These are phyloP conservation scores for Polypedilum pembai DNA, from an alignment of 1,140 invertebrate species.

Conservation along the genomic window DNA sequence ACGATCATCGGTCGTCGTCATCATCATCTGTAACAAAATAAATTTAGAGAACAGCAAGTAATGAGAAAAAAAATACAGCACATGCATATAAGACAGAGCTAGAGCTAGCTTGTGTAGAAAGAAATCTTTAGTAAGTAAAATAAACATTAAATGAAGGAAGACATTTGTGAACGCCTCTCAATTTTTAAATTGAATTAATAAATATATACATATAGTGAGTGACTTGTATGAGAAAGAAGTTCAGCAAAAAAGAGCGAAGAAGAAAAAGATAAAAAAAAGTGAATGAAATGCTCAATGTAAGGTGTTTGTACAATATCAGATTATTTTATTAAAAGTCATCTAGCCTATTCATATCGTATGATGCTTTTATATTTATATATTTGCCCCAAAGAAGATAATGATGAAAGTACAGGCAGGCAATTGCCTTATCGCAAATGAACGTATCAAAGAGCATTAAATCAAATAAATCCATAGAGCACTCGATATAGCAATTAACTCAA, in stretches of 20 bases:
- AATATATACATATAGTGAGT: not conserved
- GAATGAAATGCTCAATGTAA: not conserved
- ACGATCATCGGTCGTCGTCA: too few relatives aligned
- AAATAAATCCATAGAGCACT: slow-evolving; percentile 15
- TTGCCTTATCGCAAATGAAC: slow-evolving; percentile 5
- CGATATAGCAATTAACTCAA: slow-evolving; percentile 12
- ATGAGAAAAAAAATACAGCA: too few relatives aligned
- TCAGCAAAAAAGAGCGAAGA: not conserved
- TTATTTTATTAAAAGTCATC: slow-evolving; percentile 20
- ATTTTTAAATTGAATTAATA: slow-evolving; percentile 20
- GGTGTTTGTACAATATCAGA: slow-evolving; percentile 17
- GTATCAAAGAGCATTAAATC: slow-evolving; percentile 13
- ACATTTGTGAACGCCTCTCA: slow-evolving; percentile 10
- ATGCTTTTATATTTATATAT: not conserved
- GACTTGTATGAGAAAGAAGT: not conserved
- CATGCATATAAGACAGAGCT: not conserved
- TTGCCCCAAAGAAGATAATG: not conserved
- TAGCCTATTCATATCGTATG: not conserved
- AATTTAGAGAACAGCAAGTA: too few relatives aligned
- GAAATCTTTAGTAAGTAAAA: slow-evolving; percentile 12
- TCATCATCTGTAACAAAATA: too few relatives aligned
- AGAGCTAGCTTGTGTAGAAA: not conserved
- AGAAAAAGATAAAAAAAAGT: too few relatives aligned
- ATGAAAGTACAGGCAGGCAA: not conserved
- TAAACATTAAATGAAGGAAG: slow-evolving; percentile 18